Percentiles rank a stretch among this genome's conserved stretches.
Conservation (phyloP, 2,888 invertebrate genomes). For the Acrocera orbiculus region DNA sequence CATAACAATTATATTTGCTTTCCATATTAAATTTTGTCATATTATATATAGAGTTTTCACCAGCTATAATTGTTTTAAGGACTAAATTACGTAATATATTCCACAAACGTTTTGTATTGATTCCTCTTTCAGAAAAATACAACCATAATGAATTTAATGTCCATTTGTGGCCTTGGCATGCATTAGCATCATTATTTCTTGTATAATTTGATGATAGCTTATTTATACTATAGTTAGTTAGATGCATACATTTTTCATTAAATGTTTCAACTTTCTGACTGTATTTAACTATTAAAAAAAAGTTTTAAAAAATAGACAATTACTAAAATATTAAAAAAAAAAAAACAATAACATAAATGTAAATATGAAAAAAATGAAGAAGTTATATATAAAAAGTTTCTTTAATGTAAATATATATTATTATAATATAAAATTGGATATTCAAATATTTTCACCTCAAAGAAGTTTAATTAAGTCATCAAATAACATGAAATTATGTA, state of each 20-base stretch:
- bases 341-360: neutral
- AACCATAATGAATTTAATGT: slow-evolving; percentile 50
- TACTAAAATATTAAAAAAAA: slow-evolving; percentile 3
- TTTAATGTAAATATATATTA: no score
- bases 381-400: neutral
- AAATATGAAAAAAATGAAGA: neutral
- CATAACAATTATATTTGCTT: slow-evolving; percentile 77
- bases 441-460: no score
- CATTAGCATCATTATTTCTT: slow-evolving; percentile 75
- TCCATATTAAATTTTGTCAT: slow-evolving; percentile 56
- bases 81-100: slow-evolving; percentile 74
- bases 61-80: slow-evolving; percentile 82
- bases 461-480: no score
- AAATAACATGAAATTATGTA: neutral
- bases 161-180: slow-evolving; percentile 94
- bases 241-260: slow-evolving; percentile 77
- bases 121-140: slow-evolving; percentile 37
- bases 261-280: slow-evolving; percentile 59
- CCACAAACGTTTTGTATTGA: slow-evolving; percentile 68
- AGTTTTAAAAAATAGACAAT: no score
- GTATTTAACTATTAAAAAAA: slow-evolving; percentile 70
- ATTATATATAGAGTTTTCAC: slow-evolving; percentile 58
- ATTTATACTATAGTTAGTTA: slow-evolving; percentile 85
- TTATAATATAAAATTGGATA: no score
- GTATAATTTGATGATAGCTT: slow-evolving; percentile 72